Base-by-base conservation (phyloP, 2,888 invertebrate genomes). In the Heliconius ethilla region DNA sequence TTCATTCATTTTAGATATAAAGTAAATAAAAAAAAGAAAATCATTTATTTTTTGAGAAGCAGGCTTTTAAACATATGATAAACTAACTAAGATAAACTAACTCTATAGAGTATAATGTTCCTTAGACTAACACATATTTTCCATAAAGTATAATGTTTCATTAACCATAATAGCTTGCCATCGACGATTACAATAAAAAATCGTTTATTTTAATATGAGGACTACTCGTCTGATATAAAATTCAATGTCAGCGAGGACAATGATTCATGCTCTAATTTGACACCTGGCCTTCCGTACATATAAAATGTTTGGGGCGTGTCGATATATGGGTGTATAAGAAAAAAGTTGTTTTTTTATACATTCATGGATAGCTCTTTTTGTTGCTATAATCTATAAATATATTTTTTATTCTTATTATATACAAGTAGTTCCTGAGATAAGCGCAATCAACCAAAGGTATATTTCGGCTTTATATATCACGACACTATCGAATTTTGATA, bases 171-270 rank as follows among this genome's bases (percentile, higher is more conserved):
- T 67, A 37, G 67, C 6, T n/a, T 10, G 25, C 40, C 25, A 40
- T 15, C 40, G 15, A 69, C 1, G 7, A 40, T 40, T 69, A n/a
- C 25, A 69, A 72, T 33, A 59, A 72, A 70, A 72, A 72, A 22
- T 33, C n/a, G 15, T 29, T 29, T 59, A 59, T 72, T 59, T 55
- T 22, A 59, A 37, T 72, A 55, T 13, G 55, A 72, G 55, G 72
- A 72, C 33, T 75, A 76, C 51, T 70, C 18, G 76, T 73, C 29
- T 59, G 69, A 74, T 78, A 80, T 75, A 69, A 40, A 76, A 78
- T 78, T 80, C 80, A 80, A 80, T 78, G 80, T 78, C 80, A 80
- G 75, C 51, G 67, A 67, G 75, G 75, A 40, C 70, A 67, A 72
- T 79, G 78, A 81, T 51, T 81, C 81, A 81, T 77, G 73, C 55